A percentile compares a stretch with the other conserved stretches of the same genome.
Conservation (phyloP, 2,888 invertebrate genomes). For the Chydorus sphaericus region DNA sequence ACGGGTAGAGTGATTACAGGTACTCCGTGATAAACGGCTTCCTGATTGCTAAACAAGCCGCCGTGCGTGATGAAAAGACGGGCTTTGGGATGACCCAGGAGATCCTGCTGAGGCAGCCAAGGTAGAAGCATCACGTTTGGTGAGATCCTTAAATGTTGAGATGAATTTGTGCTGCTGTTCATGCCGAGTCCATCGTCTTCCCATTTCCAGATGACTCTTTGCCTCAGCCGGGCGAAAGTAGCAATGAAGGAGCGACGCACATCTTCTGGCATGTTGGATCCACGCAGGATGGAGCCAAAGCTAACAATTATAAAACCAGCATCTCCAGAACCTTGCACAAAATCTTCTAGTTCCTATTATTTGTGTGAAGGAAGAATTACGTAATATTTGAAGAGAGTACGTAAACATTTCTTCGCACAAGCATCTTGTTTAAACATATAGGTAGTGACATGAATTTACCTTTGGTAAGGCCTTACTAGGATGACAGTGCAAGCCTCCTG, state of each 20-base stretch:
- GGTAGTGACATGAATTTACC: too few species aligned
- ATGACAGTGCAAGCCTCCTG: conserved; percentile 46
- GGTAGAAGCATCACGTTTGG: conserved; percentile 56
- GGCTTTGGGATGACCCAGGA: conserved; percentile 57
- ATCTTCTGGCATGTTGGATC: conserved; percentile 1
- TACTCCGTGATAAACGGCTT: conserved; percentile 67
- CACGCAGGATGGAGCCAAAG: conserved; percentile 14
- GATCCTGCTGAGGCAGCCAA: conserved; percentile 49
- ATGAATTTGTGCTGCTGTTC: too few species aligned
- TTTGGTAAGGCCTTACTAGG: conserved; percentile 20
- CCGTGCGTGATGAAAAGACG: conserved; percentile 69
- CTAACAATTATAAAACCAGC: conserved; percentile 14
- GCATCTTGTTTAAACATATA: too few species aligned
- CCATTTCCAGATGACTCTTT: conserved; percentile 18
- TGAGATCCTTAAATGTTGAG: too few species aligned
- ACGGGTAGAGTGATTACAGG: conserved; percentile 67
- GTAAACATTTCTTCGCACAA: too few species aligned
- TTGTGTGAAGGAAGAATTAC: not conserved
- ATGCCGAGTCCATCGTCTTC: conserved; percentile 20
- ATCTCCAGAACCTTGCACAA: conserved; percentile 24
- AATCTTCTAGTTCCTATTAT: conserved; percentile 56
- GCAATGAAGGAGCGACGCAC: not conserved
- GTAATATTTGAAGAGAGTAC: too few species aligned
- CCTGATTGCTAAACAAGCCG: conserved; percentile 64
- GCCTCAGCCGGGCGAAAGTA: conserved; percentile 13